Evolutionary conservation across 64 coral and sea anemone genomes (phyloP), one percentile per base, ranked within the genome.

Genomic region (Orbicella faveolata): DNA sequence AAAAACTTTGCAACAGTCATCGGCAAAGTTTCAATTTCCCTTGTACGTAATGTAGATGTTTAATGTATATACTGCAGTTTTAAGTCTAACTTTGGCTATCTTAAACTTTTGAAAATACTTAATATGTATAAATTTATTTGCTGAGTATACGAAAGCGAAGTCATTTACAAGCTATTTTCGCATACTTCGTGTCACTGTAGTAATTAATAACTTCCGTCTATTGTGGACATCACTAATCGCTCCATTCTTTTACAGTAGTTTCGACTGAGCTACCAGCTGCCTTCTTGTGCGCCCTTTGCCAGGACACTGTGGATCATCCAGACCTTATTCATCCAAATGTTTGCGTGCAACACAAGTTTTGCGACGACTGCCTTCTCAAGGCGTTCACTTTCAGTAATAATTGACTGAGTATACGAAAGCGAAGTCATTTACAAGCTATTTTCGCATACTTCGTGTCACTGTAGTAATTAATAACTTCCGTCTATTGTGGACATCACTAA

Each of bases 291-390:
- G 80, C 35, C 9, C 35, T 83, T 9, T 83, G 80, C 14, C 59
- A 83, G 61, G 16, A 83, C 14, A 10, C 17, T 20, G 80, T 83
- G 1, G 80, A 83, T 12, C 80, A 83, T 3, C 34, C 61, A 64
- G 59, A 63, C 7, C 57, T 65, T 19, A 21, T 33, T 2, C 1
- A 83, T 83, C 61, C 80, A 65, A 83, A 37, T 34, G 35, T 39
- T 64, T 83, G 80, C 39, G 34, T 6, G 10, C 10, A 65, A 18
- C 80, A 83, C 34, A 83, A 65, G 57, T 83, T 83, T 39, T 83
- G 80, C 57, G 80, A 83, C 59, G 80, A 83, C 35, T 83, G 80
- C 35, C 36, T 65, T 0, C 23, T 65, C 0, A 83, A 39, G 6
- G 80, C 80, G 26, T 83, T 83, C 59, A 37, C 80, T 19, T 20